Percentiles rank a stretch among this genome's conserved stretches.
Evolutionary conservation across 2,888 invertebrate genomes (phyloP).

Genomic region (Cheilosia urbana): DNA sequence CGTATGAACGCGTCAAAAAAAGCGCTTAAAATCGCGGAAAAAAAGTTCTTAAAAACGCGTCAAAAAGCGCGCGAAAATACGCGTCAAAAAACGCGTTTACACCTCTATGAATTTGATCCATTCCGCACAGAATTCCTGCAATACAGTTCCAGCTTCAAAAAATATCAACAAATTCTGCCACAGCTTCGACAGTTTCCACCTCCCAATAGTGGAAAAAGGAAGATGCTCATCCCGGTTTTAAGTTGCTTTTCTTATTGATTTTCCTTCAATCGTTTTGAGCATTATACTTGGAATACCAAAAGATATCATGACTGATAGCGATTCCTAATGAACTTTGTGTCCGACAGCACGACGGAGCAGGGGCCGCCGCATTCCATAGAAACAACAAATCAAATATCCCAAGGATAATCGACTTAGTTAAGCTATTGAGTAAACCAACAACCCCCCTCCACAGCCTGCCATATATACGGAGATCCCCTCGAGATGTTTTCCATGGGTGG

Average conservation of each 20-base stretch:
- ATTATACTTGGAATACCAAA: slow-evolving; percentile 68
- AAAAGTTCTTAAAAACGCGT: fast-evolving
- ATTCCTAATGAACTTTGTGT: slow-evolving; percentile 73
- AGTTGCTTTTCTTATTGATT: slow-evolving; percentile 64
- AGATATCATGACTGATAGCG: slow-evolving; percentile 75
- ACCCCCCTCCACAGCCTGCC: not conserved
- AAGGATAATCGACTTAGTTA: slow-evolving; percentile 76
- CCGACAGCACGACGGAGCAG: slow-evolving; percentile 22
- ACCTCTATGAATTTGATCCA: too few species aligned
- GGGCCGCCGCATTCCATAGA: slow-evolving; percentile 23
- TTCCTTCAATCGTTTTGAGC: slow-evolving; percentile 46
- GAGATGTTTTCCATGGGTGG: slow-evolving; percentile 42
- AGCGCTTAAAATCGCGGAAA: too few species aligned
- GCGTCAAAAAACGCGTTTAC: too few species aligned
- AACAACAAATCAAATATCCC: slow-evolving; percentile 76
- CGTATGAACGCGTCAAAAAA: too few species aligned
- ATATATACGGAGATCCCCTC: slow-evolving; percentile 34
- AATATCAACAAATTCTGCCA: too few species aligned
- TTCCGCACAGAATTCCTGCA: too few species aligned
- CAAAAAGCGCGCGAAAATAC: too few species aligned
- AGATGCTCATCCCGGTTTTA: slow-evolving; percentile 52
- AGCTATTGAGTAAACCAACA: slow-evolving; percentile 70
- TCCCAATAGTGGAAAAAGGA: too few species aligned
- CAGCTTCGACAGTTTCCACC: too few species aligned
- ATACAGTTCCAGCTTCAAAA: too few species aligned